Evolutionary conservation across 2,797 vertebrate genomes (phyloP), one percentile per base, ranked within the genome.

Genomic region (Chrysocyon brachyurus): DNA sequence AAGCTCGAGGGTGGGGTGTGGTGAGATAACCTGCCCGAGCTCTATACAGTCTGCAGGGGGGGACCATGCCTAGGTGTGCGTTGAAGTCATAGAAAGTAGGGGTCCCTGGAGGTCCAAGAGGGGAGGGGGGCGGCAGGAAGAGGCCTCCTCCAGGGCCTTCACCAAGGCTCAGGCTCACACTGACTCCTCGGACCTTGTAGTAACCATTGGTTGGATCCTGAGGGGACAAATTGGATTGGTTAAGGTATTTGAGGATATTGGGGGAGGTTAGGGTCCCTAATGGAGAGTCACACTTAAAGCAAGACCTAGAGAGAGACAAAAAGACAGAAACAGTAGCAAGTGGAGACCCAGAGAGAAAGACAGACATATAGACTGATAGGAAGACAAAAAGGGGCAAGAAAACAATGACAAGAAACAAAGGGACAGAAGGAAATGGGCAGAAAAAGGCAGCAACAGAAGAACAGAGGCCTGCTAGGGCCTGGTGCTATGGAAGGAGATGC

Each of bases 191-290:
- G 9, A 99, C 99, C 64, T 99, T 99, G 98, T 99, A 99, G 98
- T 99, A 99, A 86, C 99, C 99, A 1, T 99, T 99, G 36, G 99
- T 99, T 70, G 99, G 99, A 93, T 99, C 99, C 99, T 99, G 72
- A 10, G 11, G 57, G 70, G 59, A 88, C 14, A 94, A 89, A 75
- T 11, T 54, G 59, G 33, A 91, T 17, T 84, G 83, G 26, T 33
- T 94, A 64, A 95, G 70, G 46, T 26, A 63, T 36, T 12, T 46
- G 26, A 73, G 19, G 31, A 54, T 73, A 57, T 22, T 9, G 12
- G n/a, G 2, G 8, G 36, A 16, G 16, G 12, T n/a, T 49, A 96
- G 31, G 49, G 31, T 77, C 66, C 21, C 17, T 59, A 81, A 61
- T 36, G 46, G 75, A 86, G 56, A 77, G 26, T 90, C 24, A 61